Evolutionary conservation across 2,888 invertebrate genomes (phyloP).

Genomic region (Papilio demoleus): DNA sequence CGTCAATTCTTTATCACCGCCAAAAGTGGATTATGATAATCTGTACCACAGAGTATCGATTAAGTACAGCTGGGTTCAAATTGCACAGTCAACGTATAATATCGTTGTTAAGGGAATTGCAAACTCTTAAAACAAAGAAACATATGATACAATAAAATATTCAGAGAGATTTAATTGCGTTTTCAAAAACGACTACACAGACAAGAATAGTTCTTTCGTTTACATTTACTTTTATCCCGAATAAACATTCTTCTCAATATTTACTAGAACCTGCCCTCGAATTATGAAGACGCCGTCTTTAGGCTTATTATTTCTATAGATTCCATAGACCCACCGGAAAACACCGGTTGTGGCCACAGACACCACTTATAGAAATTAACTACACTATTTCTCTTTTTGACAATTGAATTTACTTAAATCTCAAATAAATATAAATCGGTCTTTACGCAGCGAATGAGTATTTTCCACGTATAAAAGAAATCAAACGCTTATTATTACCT

Average conservation of each 20-base stretch:
- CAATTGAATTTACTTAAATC: too few species aligned
- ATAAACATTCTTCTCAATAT: neutral
- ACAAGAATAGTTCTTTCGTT: too few species aligned
- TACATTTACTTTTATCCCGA: neutral
- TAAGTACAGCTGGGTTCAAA: constrained; percentile 45
- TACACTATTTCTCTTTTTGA: neutral
- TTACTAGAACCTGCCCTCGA: neutral
- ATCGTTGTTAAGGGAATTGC: constrained; percentile 38
- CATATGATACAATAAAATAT: neutral
- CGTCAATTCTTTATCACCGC: constrained; percentile 45
- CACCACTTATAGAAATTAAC: neutral
- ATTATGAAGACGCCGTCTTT: too few species aligned
- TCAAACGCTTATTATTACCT: neutral
- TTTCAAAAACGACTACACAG: neutral
- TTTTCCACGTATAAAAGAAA: neutral
- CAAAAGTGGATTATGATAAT: constrained; percentile 49
- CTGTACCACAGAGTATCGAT: constrained; percentile 42
- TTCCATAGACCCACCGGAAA: too few species aligned
- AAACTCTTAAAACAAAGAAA: neutral
- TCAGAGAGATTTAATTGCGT: neutral
- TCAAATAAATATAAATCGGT: too few species aligned
- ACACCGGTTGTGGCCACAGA: neutral
- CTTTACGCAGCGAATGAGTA: too few species aligned
- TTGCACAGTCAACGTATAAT: constrained; percentile 32
- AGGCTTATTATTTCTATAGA: too few species aligned